phyloP scores from a whole-genome alignment of 2,113 vertebrate genomes.

The Sapajus apella region DNA sequence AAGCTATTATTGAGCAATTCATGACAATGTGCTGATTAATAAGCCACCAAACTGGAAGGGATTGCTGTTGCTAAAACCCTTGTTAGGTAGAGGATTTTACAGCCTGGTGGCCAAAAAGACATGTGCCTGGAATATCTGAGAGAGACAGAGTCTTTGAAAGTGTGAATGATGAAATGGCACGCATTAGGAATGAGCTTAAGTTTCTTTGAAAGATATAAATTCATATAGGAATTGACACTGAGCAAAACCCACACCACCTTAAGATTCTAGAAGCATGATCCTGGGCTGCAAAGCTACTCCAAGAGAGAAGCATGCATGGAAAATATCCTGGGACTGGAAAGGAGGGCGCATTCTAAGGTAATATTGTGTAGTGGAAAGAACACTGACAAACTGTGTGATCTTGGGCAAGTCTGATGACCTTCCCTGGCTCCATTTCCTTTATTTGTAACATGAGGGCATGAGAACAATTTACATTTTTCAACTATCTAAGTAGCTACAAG shows the following conservation, averaged over 20 bases:
- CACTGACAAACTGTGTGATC: neutral
- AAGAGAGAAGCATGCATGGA: neutral
- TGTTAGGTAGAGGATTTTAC: neutral
- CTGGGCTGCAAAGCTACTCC: neutral
- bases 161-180: neutral
- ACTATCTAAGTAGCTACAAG: neutral
- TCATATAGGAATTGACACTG: neutral
- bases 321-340: neutral
- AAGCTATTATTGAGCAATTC: slow-evolving; percentile 41
- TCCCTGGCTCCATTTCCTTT: neutral
- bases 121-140: neutral
- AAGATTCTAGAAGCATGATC: neutral
- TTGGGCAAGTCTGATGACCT: neutral
- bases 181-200: neutral
- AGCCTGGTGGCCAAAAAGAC: neutral
- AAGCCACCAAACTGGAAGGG: slow-evolving; percentile 27
- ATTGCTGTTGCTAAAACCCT: neutral
- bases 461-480: neutral
- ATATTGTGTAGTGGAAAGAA: neutral
- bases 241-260: neutral
- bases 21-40: slow-evolving; percentile 57
- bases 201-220: neutral
- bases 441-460: neutral
- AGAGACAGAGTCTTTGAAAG: neutral
- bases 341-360: neutral